phyloP scores from a whole-genome alignment of 1,140 invertebrate genomes.

The Scaptomyza pallida region DNA sequence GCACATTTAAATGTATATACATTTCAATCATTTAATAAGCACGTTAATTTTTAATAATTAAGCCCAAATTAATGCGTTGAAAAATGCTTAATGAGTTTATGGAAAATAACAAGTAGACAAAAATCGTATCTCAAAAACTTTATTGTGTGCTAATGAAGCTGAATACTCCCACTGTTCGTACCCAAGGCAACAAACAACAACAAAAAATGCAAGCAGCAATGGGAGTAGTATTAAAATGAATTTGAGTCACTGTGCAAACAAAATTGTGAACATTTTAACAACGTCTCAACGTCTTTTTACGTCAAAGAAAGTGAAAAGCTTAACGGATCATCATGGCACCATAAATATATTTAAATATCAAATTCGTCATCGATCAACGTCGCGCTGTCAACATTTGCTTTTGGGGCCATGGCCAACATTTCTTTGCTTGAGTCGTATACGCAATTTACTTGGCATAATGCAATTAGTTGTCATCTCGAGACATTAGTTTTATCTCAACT shows the following conservation, averaged over 20 bases:
- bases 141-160: conserved; percentile 77
- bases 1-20: conserved; percentile 33
- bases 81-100: conserved; percentile 54
- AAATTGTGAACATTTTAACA: conserved; percentile 3
- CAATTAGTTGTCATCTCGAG: conserved; percentile 15
- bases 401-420: conserved; percentile 48
- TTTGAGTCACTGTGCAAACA: conserved; percentile 57
- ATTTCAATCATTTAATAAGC: conserved; percentile 36
- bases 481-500: conserved; percentile 30
- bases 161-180: conserved; percentile 59
- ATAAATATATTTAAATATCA: conserved; percentile 33
- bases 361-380: conserved; percentile 69
- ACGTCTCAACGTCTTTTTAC: conserved; percentile 14
- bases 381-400: conserved; percentile 14
- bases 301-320: conserved; percentile 75
- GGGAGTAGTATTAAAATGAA: background rate
- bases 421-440: conserved; percentile 41
- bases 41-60: conserved; percentile 38
- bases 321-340: conserved; percentile 10
- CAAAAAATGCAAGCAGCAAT: conserved; percentile 8
- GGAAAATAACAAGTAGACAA: conserved; percentile 55
- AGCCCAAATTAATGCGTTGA: conserved; percentile 27
- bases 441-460: conserved; percentile 37
- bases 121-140: conserved; percentile 31
- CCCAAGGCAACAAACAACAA: conserved; percentile 28